These are phyloP conservation scores for Camponotus fellah DNA, from an alignment of 2,888 invertebrate species.

Conservation along the genomic window DNA sequence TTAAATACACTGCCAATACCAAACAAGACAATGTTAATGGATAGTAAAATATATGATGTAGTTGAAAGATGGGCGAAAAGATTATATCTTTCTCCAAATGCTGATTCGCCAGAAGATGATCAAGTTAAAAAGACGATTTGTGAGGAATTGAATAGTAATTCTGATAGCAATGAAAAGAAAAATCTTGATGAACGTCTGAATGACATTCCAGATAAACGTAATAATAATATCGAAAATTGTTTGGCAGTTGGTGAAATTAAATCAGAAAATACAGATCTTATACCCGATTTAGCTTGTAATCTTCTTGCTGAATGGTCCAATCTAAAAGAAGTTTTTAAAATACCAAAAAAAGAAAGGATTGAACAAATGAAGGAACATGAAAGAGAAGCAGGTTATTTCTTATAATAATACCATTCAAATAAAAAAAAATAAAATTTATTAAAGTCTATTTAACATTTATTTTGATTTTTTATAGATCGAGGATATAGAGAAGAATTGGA, in stretches of 20 bases:
- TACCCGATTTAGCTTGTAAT: slow-evolving; percentile 88
- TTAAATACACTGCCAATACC: slow-evolving; percentile 95
- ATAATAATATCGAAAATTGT: slow-evolving; percentile 70
- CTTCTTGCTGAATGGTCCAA: slow-evolving; percentile 92
- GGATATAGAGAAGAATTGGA: slow-evolving; percentile 85
- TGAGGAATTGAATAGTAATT: slow-evolving; percentile 77
- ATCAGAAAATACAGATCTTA: slow-evolving; percentile 73
- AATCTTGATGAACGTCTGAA: slow-evolving; percentile 59
- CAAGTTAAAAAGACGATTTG: slow-evolving; percentile 74
- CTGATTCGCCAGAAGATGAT: slow-evolving; percentile 83
- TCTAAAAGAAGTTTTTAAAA: slow-evolving; percentile 93
- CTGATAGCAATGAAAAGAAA: slow-evolving; percentile 78
- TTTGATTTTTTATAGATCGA: slow-evolving; percentile 78
- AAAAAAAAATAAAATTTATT: neutral
- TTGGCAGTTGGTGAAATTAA: slow-evolving; percentile 68
- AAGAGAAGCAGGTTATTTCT: slow-evolving; percentile 91
- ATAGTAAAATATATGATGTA: slow-evolving; percentile 95
- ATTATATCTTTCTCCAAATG: slow-evolving; percentile 77
- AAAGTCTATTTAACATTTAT: neutral
- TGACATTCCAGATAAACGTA: slow-evolving; percentile 69
- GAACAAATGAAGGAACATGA: slow-evolving; percentile 99
- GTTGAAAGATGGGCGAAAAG: slow-evolving; percentile 94
- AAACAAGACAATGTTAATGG: slow-evolving; percentile 96
- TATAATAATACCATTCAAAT: neutral
- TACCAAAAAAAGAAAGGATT: slow-evolving; percentile 97